Percentiles rank a stretch among this genome's conserved stretches.
Conservation (phyloP, 1,140 invertebrate species). For the Piezodorus guildinii region DNA sequence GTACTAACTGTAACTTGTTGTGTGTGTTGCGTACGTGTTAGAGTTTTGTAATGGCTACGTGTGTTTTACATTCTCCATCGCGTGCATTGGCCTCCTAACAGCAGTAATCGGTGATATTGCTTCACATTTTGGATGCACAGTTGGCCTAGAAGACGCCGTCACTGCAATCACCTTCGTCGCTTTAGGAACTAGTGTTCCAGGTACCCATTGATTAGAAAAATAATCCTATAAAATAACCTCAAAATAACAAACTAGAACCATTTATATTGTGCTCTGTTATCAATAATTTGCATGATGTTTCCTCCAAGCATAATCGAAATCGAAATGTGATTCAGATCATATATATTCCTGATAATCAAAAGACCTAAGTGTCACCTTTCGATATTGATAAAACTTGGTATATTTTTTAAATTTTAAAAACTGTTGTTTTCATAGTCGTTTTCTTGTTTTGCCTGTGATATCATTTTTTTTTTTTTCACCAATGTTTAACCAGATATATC, state of each 20-base stretch:
- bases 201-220: slow-evolving; percentile 42
- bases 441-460: too few relatives aligned
- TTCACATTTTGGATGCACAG: slow-evolving; percentile 92
- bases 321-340: too few relatives aligned
- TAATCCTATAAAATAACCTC: background rate
- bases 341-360: too few relatives aligned
- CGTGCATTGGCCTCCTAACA: slow-evolving; percentile 88
- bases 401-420: too few relatives aligned
- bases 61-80: slow-evolving; percentile 85
- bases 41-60: slow-evolving; percentile 79
- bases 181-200: slow-evolving; percentile 90
- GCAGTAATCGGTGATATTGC: slow-evolving; percentile 93
- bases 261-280: background rate
- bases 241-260: background rate
- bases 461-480: too few relatives aligned
- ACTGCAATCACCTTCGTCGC: slow-evolving; percentile 95
- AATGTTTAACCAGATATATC: too few relatives aligned
- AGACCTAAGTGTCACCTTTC: too few relatives aligned
- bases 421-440: too few relatives aligned
- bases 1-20: background rate
- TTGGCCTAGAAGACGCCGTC: slow-evolving; percentile 89
- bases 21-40: slow-evolving; percentile 31
- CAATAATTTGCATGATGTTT: background rate
- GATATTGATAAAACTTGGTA: too few relatives aligned
- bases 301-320: background rate